A percentile compares a stretch with the other conserved stretches of the same genome.
Conservation (phyloP, 1,140 invertebrate species). For the Psix sp. region DNA sequence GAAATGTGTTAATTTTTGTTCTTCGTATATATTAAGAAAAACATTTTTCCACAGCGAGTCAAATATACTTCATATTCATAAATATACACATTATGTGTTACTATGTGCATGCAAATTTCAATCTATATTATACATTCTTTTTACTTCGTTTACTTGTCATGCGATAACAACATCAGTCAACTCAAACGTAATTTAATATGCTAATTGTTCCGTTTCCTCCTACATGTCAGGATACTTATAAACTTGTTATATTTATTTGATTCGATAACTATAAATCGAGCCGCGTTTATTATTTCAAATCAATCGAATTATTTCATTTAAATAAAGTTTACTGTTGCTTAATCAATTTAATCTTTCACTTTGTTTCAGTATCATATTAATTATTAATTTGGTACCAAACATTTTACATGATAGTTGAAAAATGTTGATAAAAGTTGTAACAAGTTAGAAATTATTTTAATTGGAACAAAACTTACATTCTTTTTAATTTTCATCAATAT, state of each 20-base stretch:
- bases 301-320: too few relatives aligned
- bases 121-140: conserved; percentile 36
- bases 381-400: too few relatives aligned
- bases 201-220: conserved; percentile 26
- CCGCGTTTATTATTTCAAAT: too few relatives aligned
- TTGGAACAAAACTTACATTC: too few relatives aligned
- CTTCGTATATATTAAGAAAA: conserved; percentile 9
- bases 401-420: too few relatives aligned
- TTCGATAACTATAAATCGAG: too few relatives aligned
- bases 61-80: conserved; percentile 30
- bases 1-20: too few relatives aligned
- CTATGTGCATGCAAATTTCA: conserved; percentile 46
- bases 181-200: conserved; percentile 28
- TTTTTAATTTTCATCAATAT: background rate
- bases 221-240: conserved; percentile 24
- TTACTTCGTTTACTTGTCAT: conserved; percentile 29
- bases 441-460: too few relatives aligned
- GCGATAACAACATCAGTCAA: conserved; percentile 48
- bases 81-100: conserved; percentile 30
- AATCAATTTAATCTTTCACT: too few relatives aligned
- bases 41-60: conserved; percentile 13
- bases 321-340: too few relatives aligned
- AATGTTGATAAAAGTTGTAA: too few relatives aligned
- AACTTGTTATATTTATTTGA: conserved; percentile 45
- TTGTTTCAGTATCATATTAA: too few relatives aligned